phyloP scores from a whole-genome alignment of 2,888 invertebrate species.

The Troides aeacus region DNA sequence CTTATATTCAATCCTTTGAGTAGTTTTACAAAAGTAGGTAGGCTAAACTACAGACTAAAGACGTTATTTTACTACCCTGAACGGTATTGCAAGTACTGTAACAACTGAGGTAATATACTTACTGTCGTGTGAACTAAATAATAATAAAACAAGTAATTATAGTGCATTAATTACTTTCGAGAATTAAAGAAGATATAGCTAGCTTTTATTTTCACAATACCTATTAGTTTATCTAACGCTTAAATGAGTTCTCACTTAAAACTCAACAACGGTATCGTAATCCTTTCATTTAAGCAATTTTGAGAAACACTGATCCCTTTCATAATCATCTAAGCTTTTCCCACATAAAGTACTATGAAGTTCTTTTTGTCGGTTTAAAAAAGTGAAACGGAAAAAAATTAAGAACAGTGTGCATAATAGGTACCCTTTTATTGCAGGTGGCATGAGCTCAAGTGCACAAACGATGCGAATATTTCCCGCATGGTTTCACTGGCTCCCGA shows the following conservation, averaged over 20 bases:
- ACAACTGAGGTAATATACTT: no score
- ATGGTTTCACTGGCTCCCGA: constrained; percentile 50
- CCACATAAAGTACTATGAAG: constrained; percentile 40
- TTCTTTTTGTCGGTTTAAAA: constrained; percentile 52
- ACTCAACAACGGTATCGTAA: constrained; percentile 43
- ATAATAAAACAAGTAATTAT: no score
- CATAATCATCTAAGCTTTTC: constrained; percentile 50
- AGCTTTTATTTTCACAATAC: background rate
- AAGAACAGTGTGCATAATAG: constrained; percentile 45
- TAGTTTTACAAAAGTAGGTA: no score
- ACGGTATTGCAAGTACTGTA: no score
- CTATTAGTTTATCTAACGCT: constrained; percentile 26
- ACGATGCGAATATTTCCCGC: constrained; percentile 59
- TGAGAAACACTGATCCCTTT: constrained; percentile 48
- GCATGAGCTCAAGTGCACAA: constrained; percentile 72
- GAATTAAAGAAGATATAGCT: background rate
- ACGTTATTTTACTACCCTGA: no score
- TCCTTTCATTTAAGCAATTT: constrained; percentile 54
- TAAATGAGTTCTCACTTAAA: constrained; percentile 44
- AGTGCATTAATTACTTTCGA: background rate
- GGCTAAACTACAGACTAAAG: no score
- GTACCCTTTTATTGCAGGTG: constrained; percentile 67
- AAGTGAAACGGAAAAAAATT: constrained; percentile 43
- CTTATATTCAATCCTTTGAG: no score
- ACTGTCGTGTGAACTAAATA: no score